Base-by-base conservation (phyloP, 2,888 invertebrate species). In the Busseola fusca region DNA sequence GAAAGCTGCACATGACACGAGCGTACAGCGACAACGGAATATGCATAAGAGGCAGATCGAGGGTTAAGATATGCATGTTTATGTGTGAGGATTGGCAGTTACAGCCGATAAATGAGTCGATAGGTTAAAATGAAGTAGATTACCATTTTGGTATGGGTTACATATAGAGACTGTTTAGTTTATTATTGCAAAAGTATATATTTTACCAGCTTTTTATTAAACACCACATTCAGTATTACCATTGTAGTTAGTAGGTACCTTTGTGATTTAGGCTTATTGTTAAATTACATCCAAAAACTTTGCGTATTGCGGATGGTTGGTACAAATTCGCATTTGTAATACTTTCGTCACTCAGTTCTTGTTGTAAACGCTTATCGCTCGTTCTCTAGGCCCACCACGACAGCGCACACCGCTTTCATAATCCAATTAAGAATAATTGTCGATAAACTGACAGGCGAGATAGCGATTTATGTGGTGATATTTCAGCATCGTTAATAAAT, bases 381-480 rank as follows among this genome's bases (percentile, higher is more conserved):
- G 67, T 79, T 69, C 81, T 87, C 74, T 78, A 79, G 74, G 76
- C 81, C 76, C 65, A 40, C 84, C 72, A 78, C 88, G 86, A 89
- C 90, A 90, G 86, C 87, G 88, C 85, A 86, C 88, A 91, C 90
- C 91, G 93, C 94, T 94, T 94, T 95, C 94, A 94, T 95, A 95
- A 95, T 95, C 95, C 95, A 95, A 95, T 95, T 95, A 95, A 94
- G 94, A 94, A 94, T 95, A 95, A 95, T 95, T 94, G 94, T 95
- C 95, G 95, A 93, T 95, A 94, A 95, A 95, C 93, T 94, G 95
- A 95, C 95, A 93, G 94, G 89, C 90, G 85, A 90, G 91, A 93
- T 94, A 91, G 92, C 94, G 93, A 95, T 95, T 95, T 95, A 95
- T 95, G 95, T 88, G 93, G 93, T 92, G 95, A 95, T 95, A 95